A percentile compares a stretch with the other conserved stretches of the same genome.
Conservation (phyloP, 2,888 invertebrate genomes). For the Lapara coniferarum region DNA sequence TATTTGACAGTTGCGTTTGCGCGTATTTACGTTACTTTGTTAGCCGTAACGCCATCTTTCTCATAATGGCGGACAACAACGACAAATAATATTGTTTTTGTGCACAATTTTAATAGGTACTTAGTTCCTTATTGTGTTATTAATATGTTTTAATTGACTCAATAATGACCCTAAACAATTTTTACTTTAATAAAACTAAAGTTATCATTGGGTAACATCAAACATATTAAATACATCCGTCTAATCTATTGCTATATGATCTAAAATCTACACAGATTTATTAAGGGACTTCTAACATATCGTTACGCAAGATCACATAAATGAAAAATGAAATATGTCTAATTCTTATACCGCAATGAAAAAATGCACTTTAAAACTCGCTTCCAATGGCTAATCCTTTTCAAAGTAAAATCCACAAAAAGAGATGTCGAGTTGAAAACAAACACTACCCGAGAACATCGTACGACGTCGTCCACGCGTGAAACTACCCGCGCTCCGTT, state of each 20-base stretch:
- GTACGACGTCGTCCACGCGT: conserved; percentile 47
- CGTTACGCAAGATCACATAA: background rate
- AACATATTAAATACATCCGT: background rate
- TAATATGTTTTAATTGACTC: too few relatives aligned
- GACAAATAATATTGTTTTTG: background rate
- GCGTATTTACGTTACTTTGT: conserved; percentile 20
- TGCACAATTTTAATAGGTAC: too few relatives aligned
- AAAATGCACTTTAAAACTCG: too few relatives aligned
- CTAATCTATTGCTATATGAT: background rate
- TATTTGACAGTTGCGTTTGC: background rate
- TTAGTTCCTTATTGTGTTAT: too few relatives aligned
- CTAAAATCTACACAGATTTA: background rate
- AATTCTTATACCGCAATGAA: too few relatives aligned
- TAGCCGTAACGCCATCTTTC: conserved; percentile 38
- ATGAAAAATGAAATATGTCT: background rate
- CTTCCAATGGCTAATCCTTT: background rate
- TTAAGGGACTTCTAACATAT: background rate
- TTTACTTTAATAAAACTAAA: background rate
- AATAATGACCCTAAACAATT: too few relatives aligned
- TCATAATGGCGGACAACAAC: background rate
- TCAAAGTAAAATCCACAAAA: background rate
- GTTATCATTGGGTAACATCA: conserved; percentile 11
- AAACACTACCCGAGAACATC: conserved; percentile 22
- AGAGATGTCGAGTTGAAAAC: conserved; percentile 15
- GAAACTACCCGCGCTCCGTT: conserved; percentile 54